Conservation (phyloP, 2,797 vertebrate genomes). For the Furcifer pardalis region DNA sequence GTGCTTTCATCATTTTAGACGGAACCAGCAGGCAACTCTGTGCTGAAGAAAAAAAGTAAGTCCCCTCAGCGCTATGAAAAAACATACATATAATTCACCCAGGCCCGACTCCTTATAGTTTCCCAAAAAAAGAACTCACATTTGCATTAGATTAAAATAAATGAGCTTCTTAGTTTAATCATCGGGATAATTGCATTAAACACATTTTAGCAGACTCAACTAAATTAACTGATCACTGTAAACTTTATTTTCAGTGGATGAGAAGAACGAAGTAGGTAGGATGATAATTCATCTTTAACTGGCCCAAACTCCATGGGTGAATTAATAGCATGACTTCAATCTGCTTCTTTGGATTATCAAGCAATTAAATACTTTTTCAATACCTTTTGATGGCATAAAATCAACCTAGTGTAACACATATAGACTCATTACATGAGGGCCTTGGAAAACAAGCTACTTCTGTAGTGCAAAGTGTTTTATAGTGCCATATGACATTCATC, state of each 20-base stretch:
- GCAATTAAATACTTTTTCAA: not conserved
- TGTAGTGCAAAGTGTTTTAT: not conserved
- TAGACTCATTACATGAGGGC: no score
- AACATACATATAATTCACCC: constrained; percentile 49
- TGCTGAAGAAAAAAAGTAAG: constrained; percentile 51
- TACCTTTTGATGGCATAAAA: not conserved
- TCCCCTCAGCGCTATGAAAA: constrained; percentile 54
- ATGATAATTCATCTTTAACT: constrained; percentile 29
- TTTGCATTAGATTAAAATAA: constrained; percentile 61
- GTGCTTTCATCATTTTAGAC: constrained; percentile 74
- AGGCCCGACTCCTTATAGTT: constrained; percentile 14
- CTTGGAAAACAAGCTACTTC: not conserved
- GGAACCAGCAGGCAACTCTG: constrained; percentile 64
- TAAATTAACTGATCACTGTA: constrained; percentile 39
- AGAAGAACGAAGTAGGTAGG: not conserved
- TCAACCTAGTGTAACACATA: not conserved
- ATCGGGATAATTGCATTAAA: constrained; percentile 49
- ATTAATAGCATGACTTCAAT: not conserved
- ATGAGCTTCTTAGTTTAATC: constrained; percentile 57
- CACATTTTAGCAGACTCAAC: constrained; percentile 35
- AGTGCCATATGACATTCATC: not conserved
- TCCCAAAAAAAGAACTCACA: constrained; percentile 51
- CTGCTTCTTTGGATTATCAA: not conserved
- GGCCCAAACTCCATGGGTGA: not conserved
- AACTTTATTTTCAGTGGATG: not conserved